phyloP scores from a whole-genome alignment of 1,140 invertebrate genomes.

The Tetramorium simillimum region DNA sequence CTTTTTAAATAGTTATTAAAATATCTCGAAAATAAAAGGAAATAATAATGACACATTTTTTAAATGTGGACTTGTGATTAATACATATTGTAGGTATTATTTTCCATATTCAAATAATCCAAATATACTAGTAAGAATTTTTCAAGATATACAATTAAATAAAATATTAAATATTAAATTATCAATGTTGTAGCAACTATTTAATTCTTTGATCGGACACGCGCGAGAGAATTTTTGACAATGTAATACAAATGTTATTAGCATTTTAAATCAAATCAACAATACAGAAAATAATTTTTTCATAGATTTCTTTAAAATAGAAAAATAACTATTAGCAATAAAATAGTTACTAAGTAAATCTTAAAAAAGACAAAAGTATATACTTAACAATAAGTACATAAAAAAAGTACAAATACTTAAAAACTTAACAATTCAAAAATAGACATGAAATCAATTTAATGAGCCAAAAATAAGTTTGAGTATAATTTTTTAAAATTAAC shows the following conservation, averaged over 20 bases:
- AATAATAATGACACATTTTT: neutral
- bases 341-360: neutral
- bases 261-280: conserved; percentile 10
- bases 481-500: too few species aligned
- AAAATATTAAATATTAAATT: conserved; percentile 2
- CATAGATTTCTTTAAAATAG: neutral
- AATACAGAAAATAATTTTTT: neutral
- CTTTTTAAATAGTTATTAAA: neutral
- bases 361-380: too few species aligned
- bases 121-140: neutral
- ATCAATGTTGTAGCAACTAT: neutral
- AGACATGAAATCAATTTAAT: too few species aligned
- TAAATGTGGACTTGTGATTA: neutral
- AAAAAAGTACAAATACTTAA: too few species aligned
- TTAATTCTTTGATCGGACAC: conserved; percentile 9
- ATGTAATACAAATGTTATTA: conserved; percentile 22
- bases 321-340: neutral
- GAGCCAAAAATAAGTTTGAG: too few species aligned
- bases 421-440: too few species aligned
- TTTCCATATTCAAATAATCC: neutral
- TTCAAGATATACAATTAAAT: conserved; percentile 2
- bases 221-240: neutral
- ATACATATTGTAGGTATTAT: neutral
- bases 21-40: neutral
- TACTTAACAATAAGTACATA: too few species aligned